Conservation (phyloP, 2,888 invertebrate species). For the Stegana nigrithorax region DNA sequence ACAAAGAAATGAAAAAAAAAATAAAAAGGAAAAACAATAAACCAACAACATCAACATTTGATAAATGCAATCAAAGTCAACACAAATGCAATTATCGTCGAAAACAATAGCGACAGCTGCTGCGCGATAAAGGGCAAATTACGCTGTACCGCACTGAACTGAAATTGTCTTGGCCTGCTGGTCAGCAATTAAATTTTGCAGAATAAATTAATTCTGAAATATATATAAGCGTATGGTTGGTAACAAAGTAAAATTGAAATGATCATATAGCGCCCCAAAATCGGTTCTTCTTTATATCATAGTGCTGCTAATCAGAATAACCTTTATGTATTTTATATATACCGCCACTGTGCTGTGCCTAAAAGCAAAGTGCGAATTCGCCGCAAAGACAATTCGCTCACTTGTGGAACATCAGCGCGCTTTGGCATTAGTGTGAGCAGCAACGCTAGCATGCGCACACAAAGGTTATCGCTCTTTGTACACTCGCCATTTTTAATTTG, state of each 20-base stretch:
- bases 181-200: no score
- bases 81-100: slow-evolving; percentile 59
- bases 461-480: slow-evolving; percentile 28
- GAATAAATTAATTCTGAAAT: no score
- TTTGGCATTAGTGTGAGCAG: slow-evolving; percentile 30
- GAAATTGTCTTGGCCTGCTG: no score
- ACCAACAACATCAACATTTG: slow-evolving; percentile 52
- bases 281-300: no score
- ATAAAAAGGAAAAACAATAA: slow-evolving; percentile 32
- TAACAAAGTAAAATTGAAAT: no score
- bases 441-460: slow-evolving; percentile 20
- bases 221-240: no score
- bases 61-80: slow-evolving; percentile 49
- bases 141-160: no score
- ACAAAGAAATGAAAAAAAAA: slow-evolving; percentile 20
- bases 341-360: slow-evolving; percentile 26
- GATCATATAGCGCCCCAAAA: no score
- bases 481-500: slow-evolving; percentile 67
- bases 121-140: slow-evolving; percentile 52
- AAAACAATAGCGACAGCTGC: slow-evolving; percentile 58
- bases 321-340: not conserved
- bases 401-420: no score
- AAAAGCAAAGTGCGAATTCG: not conserved
- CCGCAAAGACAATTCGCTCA: not conserved
- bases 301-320: no score